A percentile compares a stretch with the other conserved stretches of the same genome.
phyloP scores from a whole-genome alignment of 2,113 vertebrate species.

The Microtus oregoni region DNA sequence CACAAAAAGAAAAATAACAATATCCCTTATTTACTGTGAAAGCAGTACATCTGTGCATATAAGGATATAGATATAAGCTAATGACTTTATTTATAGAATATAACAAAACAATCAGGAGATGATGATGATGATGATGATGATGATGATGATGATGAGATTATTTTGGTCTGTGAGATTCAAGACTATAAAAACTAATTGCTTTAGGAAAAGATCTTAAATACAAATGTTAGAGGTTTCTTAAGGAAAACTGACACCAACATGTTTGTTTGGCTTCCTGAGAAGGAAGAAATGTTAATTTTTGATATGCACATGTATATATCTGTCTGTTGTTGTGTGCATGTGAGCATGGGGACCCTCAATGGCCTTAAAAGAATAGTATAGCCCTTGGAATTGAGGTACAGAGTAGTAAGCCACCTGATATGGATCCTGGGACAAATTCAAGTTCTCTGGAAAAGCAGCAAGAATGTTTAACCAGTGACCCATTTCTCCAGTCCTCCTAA shows the following conservation, averaged over 20 bases:
- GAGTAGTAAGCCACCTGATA: not conserved
- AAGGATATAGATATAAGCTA: not conserved
- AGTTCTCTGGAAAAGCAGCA: not conserved
- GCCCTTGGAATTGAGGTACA: fast-evolving
- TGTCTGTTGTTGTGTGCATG: not conserved
- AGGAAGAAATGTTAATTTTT: not conserved
- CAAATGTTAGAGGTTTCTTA: not conserved
- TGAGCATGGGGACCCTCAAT: not conserved
- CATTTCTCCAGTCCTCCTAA: not conserved
- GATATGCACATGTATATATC: not conserved
- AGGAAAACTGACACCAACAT: not conserved
- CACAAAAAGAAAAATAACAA: not conserved
- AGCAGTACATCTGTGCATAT: not conserved
- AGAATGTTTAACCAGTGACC: not conserved
- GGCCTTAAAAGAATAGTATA: not conserved
- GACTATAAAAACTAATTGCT: not conserved
- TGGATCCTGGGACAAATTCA: not conserved
- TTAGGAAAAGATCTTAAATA: not conserved
- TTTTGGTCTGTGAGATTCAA: not conserved
- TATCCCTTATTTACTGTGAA: not conserved
- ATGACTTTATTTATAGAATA: not conserved
- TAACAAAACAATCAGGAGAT: not conserved
- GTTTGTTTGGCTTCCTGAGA: not conserved
- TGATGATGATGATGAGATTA: too few relatives aligned
- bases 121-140: too few relatives aligned